These are phyloP conservation scores for Galerucella pusilla DNA, from an alignment of 2,888 invertebrate genomes.

Conservation along the genomic window DNA sequence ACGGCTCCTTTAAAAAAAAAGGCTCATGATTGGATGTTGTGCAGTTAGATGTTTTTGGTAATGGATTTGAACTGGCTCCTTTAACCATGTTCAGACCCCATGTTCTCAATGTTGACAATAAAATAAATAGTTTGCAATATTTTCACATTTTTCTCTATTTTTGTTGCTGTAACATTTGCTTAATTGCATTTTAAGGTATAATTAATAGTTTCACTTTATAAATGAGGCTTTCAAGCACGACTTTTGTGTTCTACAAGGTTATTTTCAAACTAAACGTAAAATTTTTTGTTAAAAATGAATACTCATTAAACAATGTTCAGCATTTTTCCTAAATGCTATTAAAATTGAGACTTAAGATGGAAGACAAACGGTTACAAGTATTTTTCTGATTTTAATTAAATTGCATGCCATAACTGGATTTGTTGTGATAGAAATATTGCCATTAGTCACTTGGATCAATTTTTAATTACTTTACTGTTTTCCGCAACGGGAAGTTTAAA, in stretches of 20 bases:
- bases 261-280: neutral
- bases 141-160: too few relatives aligned
- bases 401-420: neutral
- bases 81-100: too few relatives aligned
- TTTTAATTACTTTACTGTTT: neutral
- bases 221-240: neutral
- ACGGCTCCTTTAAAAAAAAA: too few relatives aligned
- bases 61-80: too few relatives aligned
- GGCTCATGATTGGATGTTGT: too few relatives aligned
- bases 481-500: neutral
- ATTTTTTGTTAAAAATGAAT: neutral
- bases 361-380: neutral
- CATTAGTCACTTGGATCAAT: neutral
- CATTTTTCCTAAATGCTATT: neutral
- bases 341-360: neutral
- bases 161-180: too few relatives aligned
- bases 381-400: conserved; percentile 5
- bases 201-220: too few relatives aligned
- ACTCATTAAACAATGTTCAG: neutral
- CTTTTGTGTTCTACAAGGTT: neutral
- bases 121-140: too few relatives aligned
- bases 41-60: too few relatives aligned
- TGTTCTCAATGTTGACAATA: too few relatives aligned
- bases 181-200: too few relatives aligned
- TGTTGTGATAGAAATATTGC: conserved; percentile 1